Evolutionary conservation across 2,113 vertebrate genomes (phyloP).

Genomic region (Trichechus manatus): DNA sequence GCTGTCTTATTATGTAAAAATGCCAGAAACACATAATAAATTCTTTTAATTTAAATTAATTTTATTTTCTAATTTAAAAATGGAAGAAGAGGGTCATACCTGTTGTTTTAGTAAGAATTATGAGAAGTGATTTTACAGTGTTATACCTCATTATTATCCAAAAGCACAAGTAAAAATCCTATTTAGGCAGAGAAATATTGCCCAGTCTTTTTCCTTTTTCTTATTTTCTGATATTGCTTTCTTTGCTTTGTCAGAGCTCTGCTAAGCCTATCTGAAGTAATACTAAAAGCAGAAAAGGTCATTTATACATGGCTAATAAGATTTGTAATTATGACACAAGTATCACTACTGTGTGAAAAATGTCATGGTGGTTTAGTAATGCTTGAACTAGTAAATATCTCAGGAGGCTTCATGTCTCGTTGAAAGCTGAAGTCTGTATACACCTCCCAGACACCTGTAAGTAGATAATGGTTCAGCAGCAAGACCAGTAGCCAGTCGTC

Average conservation of each 20-base stretch:
- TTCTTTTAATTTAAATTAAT: constrained; percentile 23
- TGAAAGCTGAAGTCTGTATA: not conserved
- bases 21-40: not conserved
- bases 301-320: not conserved
- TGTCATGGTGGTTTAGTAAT: not conserved
- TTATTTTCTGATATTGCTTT: not conserved
- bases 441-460: not conserved
- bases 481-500: not conserved
- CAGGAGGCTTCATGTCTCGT: not conserved
- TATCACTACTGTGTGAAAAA: not conserved
- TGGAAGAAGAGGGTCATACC: not conserved
- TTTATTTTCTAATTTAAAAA: constrained; percentile 43
- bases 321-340: constrained; percentile 20
- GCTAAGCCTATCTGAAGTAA: not conserved
- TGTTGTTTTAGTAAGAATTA: not conserved
- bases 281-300: not conserved
- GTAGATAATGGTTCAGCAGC: not conserved
- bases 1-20: not conserved
- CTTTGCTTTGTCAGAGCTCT: not conserved
- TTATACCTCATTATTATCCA: not conserved
- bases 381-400: not conserved
- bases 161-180: not conserved
- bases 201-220: not conserved
- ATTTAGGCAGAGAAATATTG: not conserved
- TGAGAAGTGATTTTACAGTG: constrained; percentile 17